These are phyloP conservation scores for Drosophila kepulauana DNA, from an alignment of 1,140 invertebrate genomes.

Conservation along the genomic window DNA sequence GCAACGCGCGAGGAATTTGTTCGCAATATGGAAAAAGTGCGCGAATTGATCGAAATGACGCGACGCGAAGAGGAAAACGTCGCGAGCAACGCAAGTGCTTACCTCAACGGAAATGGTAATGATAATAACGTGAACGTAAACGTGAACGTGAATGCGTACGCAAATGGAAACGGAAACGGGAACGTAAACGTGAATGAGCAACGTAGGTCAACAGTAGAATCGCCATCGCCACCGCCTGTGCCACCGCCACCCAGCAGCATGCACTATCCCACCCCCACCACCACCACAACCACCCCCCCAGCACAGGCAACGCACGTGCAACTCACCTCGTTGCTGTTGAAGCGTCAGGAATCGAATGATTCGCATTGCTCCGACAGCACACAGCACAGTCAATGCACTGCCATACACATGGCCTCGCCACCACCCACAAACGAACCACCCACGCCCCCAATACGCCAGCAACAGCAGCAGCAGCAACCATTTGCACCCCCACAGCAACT, in stretches of 20 bases:
- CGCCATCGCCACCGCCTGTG: slow-evolving; percentile 69
- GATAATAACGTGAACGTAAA: slow-evolving; percentile 7
- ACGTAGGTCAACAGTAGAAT: slow-evolving; percentile 36
- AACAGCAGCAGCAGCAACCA: slow-evolving; percentile 10
- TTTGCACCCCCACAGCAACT: slow-evolving; percentile 29
- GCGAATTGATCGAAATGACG: slow-evolving; percentile 78
- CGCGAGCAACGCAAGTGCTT: no score
- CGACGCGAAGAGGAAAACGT: slow-evolving; percentile 59
- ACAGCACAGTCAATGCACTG: slow-evolving; percentile 86
- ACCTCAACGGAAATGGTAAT: background rate
- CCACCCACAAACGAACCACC: slow-evolving; percentile 41
- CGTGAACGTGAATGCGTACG: slow-evolving; percentile 5
- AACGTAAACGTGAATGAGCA: slow-evolving; percentile 16
- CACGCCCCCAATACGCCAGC: slow-evolving; percentile 43
- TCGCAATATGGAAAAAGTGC: slow-evolving; percentile 78
- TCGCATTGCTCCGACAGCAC: slow-evolving; percentile 86
- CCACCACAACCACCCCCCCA: slow-evolving; percentile 9
- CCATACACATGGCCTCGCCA: slow-evolving; percentile 85
- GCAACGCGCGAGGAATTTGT: slow-evolving; percentile 74
- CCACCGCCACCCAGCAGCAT: slow-evolving; percentile 60
- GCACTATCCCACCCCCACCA: slow-evolving; percentile 30
- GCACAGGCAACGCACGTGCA: no score
- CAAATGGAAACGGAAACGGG: background rate
- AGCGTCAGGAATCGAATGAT: slow-evolving; percentile 82
- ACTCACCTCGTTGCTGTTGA: slow-evolving; percentile 12